Base-by-base conservation (phyloP, 2,797 vertebrate genomes). In the Loriculus beryllinus region DNA sequence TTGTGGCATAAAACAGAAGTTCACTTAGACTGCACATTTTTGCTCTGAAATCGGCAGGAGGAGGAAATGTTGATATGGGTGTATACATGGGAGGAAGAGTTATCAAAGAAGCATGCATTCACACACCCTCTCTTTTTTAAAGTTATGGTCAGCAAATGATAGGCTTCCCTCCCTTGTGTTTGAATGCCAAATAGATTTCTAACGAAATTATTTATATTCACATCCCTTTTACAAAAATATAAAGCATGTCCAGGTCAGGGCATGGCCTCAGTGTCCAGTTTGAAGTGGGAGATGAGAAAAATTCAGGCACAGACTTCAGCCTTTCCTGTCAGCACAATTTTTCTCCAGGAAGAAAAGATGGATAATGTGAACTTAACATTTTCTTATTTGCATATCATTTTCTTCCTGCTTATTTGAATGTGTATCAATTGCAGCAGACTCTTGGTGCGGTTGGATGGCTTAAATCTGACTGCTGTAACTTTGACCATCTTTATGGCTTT, bases 51-150 rank as follows among this genome's bases (percentile, higher is more conserved):
- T 96, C 79, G 18, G 78, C 93, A 71, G 87, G 92, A 96, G 93
- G 82, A 96, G 96, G 96, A 96, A 96, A 95, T 85, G 81, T 92
- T 97, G 95, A 94, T 96, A 94, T 89, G 95, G 94, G 94, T 92
- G 96, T 95, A 93, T 81, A 49, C 81, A 56, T 92, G 93, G 80
- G 88, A 97, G 59, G 94, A 95, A 92, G 91, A 93, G 95, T 94
- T 96, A 96, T 96, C 95, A 95, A 95, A 96, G 86, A 23, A 83
- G 70, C 92, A 92, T 90, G 37, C 63, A 10, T 96, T 95, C 88
- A 91, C 94, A 95, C 84, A 94, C 95, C 90, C 96, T 95, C 60
- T 95, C 94, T 90, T 95, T 94, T 90, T 84, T 64, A 62, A 91
- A 92, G 74, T 85, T 90, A 64, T 92, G 91, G 94, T 90, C 93